Percentiles rank a stretch among this genome's conserved stretches.
Conservation (phyloP, 2,113 vertebrate genomes). For the Ploceus nigricollis region DNA sequence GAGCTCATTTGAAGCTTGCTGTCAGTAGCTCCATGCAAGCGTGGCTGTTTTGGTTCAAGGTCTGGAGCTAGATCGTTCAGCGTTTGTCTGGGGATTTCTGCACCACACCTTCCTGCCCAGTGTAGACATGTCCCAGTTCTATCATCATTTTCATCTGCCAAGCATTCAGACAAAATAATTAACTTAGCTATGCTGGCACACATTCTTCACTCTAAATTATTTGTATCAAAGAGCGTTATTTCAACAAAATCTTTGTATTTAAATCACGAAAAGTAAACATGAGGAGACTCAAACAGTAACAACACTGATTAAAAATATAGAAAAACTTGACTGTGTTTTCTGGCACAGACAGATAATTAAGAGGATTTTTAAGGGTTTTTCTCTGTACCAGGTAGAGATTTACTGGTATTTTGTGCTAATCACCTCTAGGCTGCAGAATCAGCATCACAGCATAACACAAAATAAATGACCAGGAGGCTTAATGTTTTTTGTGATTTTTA, state of each 20-base stretch:
- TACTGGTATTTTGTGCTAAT: slow-evolving; percentile 28
- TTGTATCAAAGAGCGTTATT: slow-evolving; percentile 58
- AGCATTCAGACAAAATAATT: slow-evolving; percentile 72
- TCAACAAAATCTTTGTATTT: slow-evolving; percentile 66
- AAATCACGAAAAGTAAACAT: slow-evolving; percentile 40
- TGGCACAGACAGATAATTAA: slow-evolving; percentile 6
- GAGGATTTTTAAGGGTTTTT: slow-evolving; percentile 11
- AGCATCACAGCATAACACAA: neutral
- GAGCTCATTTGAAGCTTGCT: neutral
- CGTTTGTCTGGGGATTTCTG: neutral
- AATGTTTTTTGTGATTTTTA: slow-evolving; percentile 10
- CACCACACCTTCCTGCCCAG: slow-evolving; percentile 55
- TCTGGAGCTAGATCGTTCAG: neutral
- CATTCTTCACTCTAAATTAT: slow-evolving; percentile 65
- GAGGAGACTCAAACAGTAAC: slow-evolving; percentile 20
- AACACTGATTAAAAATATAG: slow-evolving; percentile 29
- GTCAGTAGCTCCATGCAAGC: neutral
- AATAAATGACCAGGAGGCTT: slow-evolving; percentile 38
- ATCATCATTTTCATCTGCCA: slow-evolving; percentile 64
- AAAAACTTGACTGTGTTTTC: neutral
- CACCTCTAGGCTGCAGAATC: neutral
- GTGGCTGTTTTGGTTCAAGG: neutral
- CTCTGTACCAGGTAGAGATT: slow-evolving; percentile 29
- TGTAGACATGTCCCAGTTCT: slow-evolving; percentile 58
- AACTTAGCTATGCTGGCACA: slow-evolving; percentile 59